phyloP scores from a whole-genome alignment of 1,140 invertebrate genomes.

The Bemisia tabaci region DNA sequence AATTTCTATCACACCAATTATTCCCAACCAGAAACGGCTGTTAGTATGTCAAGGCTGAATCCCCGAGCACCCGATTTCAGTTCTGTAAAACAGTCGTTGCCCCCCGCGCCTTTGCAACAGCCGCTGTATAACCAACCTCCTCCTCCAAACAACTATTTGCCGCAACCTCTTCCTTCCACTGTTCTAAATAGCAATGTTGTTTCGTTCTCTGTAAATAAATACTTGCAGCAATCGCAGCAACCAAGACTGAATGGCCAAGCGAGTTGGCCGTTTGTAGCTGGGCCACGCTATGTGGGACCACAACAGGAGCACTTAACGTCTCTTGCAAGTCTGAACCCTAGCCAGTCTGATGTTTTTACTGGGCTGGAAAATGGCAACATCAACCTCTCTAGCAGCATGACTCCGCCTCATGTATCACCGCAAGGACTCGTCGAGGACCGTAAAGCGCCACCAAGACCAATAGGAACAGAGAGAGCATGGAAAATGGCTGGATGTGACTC shows the following conservation, averaged over 20 bases:
- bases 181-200: slow-evolving; percentile 19
- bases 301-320: neutral
- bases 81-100: slow-evolving; percentile 32
- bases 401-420: slow-evolving; percentile 38
- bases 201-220: slow-evolving; percentile 16
- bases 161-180: slow-evolving; percentile 8
- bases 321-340: slow-evolving; percentile 18
- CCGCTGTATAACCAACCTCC: slow-evolving; percentile 29
- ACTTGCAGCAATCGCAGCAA: slow-evolving; percentile 30
- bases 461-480: slow-evolving; percentile 40
- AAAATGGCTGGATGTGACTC: slow-evolving; percentile 14
- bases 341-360: slow-evolving; percentile 35
- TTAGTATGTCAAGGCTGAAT: slow-evolving; percentile 62
- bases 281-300: neutral
- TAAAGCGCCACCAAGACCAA: slow-evolving; percentile 53
- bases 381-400: slow-evolving; percentile 31
- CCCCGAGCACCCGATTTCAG: slow-evolving; percentile 76
- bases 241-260: slow-evolving; percentile 28
- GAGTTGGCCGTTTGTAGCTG: slow-evolving; percentile 19
- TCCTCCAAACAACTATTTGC: slow-evolving; percentile 9
- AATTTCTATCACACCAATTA: neutral
- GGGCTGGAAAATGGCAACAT: slow-evolving; percentile 37
- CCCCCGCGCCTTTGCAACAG: slow-evolving; percentile 31
- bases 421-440: slow-evolving; percentile 47
- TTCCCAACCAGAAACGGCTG: slow-evolving; percentile 16